Conservation (phyloP, 1,140 invertebrate species). For the Aphelenchoides fujianensis region DNA sequence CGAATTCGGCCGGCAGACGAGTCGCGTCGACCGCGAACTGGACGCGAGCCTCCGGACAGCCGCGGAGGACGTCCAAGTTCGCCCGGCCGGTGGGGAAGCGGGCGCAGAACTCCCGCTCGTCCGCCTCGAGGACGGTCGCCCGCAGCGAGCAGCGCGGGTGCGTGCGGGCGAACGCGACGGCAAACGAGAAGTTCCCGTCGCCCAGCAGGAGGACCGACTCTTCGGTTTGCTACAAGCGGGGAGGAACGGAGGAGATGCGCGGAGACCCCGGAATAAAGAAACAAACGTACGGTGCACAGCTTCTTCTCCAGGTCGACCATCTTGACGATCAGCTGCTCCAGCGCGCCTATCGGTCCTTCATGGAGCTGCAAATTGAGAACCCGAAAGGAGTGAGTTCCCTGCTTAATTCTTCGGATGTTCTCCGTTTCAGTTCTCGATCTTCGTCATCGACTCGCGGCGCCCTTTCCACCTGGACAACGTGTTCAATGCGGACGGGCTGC, state of each 20-base stretch:
- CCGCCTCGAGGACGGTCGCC: constrained; percentile 45
- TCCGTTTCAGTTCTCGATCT: neutral
- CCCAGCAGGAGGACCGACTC: constrained; percentile 45
- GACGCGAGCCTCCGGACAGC: constrained; percentile 27
- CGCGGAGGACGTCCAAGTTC: constrained; percentile 23
- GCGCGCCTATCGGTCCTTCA: constrained; percentile 9
- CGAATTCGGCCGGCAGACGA: constrained; percentile 21
- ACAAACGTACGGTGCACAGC: constrained; percentile 10
- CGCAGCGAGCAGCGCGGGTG: constrained; percentile 27
- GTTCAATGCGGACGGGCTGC: neutral
- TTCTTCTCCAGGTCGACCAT: neutral
- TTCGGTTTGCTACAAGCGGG: too few species aligned
- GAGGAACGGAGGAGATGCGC: neutral
- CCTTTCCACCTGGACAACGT: constrained; percentile 15
- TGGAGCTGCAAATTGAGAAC: constrained; percentile 6
- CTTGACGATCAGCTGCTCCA: neutral
- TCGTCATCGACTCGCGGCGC: constrained; percentile 12
- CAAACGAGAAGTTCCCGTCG: constrained; percentile 54
- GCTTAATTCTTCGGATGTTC: neutral
- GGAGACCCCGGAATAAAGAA: neutral
- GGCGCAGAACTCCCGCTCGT: constrained; percentile 37
- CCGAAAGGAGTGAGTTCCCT: neutral
- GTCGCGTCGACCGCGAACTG: constrained; percentile 51
- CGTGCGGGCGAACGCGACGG: constrained; percentile 29
- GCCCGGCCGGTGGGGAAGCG: constrained; percentile 32